Evolutionary conservation across 2,888 invertebrate genomes (phyloP).

Genomic region (Himalopsyche anomala): DNA sequence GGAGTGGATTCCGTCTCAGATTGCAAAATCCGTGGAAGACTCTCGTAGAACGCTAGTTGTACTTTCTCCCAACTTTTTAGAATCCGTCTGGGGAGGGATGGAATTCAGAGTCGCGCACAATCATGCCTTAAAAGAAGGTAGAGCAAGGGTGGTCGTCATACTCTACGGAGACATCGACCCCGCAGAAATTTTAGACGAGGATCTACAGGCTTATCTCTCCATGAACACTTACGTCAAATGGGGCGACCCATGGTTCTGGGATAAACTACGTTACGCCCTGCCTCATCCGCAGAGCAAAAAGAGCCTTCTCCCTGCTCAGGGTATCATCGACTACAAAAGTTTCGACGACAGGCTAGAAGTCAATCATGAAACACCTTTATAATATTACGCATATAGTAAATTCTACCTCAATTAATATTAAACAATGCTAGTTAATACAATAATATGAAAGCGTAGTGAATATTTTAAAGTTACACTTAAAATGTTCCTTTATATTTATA

Average conservation of each 20-base stretch:
- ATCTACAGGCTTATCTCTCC: slow-evolving; percentile 82
- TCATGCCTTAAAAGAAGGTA: slow-evolving; percentile 81
- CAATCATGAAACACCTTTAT: slow-evolving; percentile 63
- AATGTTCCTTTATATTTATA: too few relatives aligned
- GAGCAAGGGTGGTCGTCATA: slow-evolving; percentile 85
- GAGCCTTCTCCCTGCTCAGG: slow-evolving; percentile 53
- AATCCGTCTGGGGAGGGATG: slow-evolving; percentile 85
- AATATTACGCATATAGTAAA: too few relatives aligned
- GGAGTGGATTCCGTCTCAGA: slow-evolving; percentile 84
- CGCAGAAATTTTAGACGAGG: slow-evolving; percentile 80
- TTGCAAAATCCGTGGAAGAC: slow-evolving; percentile 82
- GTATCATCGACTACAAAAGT: slow-evolving; percentile 61
- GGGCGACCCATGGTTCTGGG: slow-evolving; percentile 91
- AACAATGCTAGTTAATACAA: too few relatives aligned
- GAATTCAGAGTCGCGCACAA: slow-evolving; percentile 87
- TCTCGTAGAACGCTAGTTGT: slow-evolving; percentile 84
- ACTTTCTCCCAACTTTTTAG: slow-evolving; percentile 83
- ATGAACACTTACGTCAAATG: slow-evolving; percentile 89
- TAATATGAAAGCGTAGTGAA: too few relatives aligned
- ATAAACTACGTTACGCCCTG: slow-evolving; percentile 84
- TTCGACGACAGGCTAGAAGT: slow-evolving; percentile 65
- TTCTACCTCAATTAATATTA: too few relatives aligned
- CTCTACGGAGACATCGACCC: slow-evolving; percentile 83
- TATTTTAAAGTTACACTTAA: too few relatives aligned
- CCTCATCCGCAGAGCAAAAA: slow-evolving; percentile 75